These are phyloP conservation scores for Hyposoter didymator DNA, from an alignment of 2,888 invertebrate genomes.

Conservation along the genomic window DNA sequence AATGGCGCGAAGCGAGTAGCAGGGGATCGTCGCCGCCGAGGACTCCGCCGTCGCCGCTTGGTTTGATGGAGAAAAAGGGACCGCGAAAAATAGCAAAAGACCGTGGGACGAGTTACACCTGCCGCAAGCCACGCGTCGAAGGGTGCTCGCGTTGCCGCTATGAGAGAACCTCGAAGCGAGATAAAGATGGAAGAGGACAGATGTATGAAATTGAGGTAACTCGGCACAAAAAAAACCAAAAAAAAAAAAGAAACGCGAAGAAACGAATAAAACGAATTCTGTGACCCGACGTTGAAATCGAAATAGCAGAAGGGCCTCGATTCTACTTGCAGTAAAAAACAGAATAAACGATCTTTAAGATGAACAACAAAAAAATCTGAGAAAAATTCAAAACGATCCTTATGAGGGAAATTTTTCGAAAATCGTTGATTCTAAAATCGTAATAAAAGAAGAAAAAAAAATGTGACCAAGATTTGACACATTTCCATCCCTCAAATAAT, in stretches of 20 bases:
- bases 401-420: background rate
- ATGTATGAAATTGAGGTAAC: conserved; percentile 45
- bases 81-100: conserved; percentile 75
- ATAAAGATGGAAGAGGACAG: conserved; percentile 64
- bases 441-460: no score
- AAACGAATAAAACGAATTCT: conserved; percentile 7
- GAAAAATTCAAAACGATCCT: background rate
- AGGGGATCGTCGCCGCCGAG: conserved; percentile 22
- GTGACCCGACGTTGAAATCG: conserved; percentile 18
- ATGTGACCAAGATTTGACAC: no score
- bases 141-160: conserved; percentile 35
- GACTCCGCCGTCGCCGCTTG: conserved; percentile 4
- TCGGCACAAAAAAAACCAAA: background rate
- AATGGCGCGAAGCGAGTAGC: conserved; percentile 52
- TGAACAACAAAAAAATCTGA: conserved; percentile 17
- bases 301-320: conserved; percentile 20
- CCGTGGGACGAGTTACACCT: conserved; percentile 80
- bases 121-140: conserved; percentile 66
- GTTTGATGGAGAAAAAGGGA: conserved; percentile 57
- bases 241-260: conserved; percentile 21
- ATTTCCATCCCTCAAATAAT: no score
- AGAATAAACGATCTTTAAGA: background rate
- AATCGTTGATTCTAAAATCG: background rate
- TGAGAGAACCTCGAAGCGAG: conserved; percentile 54
- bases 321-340: conserved; percentile 7